Evolutionary conservation across 2,797 vertebrate species (phyloP).

Genomic region (Setipinna tenuifilis): DNA sequence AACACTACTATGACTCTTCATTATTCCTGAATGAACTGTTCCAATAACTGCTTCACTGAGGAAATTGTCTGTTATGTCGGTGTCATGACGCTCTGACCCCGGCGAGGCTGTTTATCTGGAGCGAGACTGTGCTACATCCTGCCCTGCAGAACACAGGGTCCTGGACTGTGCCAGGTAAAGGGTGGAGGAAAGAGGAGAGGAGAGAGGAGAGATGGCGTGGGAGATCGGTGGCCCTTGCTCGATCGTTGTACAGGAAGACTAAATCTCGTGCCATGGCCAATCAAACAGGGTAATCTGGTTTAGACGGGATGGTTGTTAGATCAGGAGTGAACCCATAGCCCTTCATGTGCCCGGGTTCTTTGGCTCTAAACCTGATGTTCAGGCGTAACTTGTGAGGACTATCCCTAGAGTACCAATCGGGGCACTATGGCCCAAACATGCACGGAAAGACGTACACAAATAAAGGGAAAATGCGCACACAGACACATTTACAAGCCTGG

Average conservation of each 20-base stretch:
- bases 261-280: constrained; percentile 23
- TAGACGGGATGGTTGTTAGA: not conserved
- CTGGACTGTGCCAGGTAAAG: no score
- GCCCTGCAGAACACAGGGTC: not conserved
- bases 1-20: not conserved
- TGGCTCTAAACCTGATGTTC: not conserved
- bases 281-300: constrained; percentile 36
- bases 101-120: not conserved
- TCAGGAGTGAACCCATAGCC: not conserved
- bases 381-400: not conserved
- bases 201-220: not conserved
- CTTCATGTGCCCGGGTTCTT: not conserved
- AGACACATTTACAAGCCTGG: not conserved
- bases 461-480: not conserved
- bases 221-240: constrained; percentile 12
- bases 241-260: constrained; percentile 8
- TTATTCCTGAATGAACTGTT: not conserved
- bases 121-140: not conserved
- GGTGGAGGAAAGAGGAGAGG: not conserved
- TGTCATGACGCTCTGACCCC: not conserved
- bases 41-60: not conserved
- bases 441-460: not conserved
- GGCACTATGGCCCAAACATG: not conserved
- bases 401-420: not conserved
- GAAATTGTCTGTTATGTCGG: not conserved